Percentiles rank a stretch among this genome's conserved stretches.
phyloP scores from a whole-genome alignment of 2,888 invertebrate genomes.

The Cecidostiba fungosa region DNA sequence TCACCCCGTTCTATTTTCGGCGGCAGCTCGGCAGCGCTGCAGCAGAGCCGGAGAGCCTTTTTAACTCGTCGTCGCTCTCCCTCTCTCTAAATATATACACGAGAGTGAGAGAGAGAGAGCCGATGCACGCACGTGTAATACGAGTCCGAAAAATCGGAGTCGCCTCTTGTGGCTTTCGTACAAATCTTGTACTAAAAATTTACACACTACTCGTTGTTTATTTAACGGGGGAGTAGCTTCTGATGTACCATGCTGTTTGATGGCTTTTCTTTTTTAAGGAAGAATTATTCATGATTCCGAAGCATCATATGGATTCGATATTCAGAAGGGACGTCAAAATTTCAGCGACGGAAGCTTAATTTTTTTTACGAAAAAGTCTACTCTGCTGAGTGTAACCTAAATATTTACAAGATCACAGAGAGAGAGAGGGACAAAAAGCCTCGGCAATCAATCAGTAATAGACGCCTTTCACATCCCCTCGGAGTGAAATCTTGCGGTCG shows the following conservation, averaged over 20 bases:
- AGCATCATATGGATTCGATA: background rate
- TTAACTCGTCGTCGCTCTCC: constrained; percentile 42
- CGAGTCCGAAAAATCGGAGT: constrained; percentile 39
- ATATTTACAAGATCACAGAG: background rate
- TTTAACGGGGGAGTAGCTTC: background rate
- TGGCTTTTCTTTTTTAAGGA: background rate
- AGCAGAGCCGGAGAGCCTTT: constrained; percentile 22
- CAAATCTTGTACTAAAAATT: background rate
- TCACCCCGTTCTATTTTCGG: constrained; percentile 64
- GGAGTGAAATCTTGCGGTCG: constrained; percentile 34
- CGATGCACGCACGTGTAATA: constrained; percentile 27
- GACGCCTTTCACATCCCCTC: constrained; percentile 21
- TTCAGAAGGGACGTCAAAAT: background rate
- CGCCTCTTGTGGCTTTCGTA: background rate
- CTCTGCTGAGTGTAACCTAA: background rate
- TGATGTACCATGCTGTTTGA: background rate
- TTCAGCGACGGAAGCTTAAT: background rate
- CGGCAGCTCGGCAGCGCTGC: constrained; percentile 42
- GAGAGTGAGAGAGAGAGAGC: background rate
- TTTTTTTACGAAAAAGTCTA: background rate
- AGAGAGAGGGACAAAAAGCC: background rate
- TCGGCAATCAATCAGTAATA: constrained; percentile 29
- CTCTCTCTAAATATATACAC: constrained; percentile 33
- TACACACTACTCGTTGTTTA: background rate
- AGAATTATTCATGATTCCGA: background rate